Base-by-base conservation (phyloP, 2,113 vertebrate species). In the Narcine bancroftii region DNA sequence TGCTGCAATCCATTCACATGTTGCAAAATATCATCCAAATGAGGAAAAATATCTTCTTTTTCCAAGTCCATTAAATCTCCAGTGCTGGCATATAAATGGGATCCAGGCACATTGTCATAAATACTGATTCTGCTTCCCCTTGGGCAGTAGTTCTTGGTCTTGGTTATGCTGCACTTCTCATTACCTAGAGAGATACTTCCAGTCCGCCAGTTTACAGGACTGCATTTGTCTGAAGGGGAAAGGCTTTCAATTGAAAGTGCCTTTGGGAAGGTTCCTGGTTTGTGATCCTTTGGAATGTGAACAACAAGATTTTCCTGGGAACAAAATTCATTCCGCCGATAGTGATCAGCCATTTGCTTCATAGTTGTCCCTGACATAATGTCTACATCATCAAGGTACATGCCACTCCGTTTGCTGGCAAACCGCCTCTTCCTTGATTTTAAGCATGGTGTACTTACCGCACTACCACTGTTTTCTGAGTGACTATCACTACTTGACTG, bases 211-310 rank as follows among this genome's bases (percentile, higher is more conserved):
- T 95, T 96, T 9, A 96, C 96, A 71, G 92, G 94, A 1, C 94
- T 96, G 50, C 95, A 93, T 15, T 94, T 94, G 87, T 96, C 96
- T 29, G 95, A 94, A 6, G 97, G 96, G 0, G 96, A 96, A 60
- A 99, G 97, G 93, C 98, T 99, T 95, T 99, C 99, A 0, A 99
- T 98, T 33, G 99, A 99, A 33, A 99, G 96, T 0, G 99, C 98
- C 95, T 99, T 99, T 65, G 99, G 99, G 94, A 99, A 99, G 5
- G 99, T 99, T 26, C 98, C 99, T 0, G 98, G 99, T 93, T 99
- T 99, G 94, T 99, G 98, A 94, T 99, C 98, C 95, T 98, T 98
- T 92, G 99, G 99, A 93, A 99, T 95, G 94, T 98, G 97, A 50
- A 99, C 96, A 79, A 99, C 96, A 93, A 99, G 94, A 94, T 97